Conservation (phyloP, 2,888 invertebrate genomes). For the Brachynemurus nebulosus region DNA sequence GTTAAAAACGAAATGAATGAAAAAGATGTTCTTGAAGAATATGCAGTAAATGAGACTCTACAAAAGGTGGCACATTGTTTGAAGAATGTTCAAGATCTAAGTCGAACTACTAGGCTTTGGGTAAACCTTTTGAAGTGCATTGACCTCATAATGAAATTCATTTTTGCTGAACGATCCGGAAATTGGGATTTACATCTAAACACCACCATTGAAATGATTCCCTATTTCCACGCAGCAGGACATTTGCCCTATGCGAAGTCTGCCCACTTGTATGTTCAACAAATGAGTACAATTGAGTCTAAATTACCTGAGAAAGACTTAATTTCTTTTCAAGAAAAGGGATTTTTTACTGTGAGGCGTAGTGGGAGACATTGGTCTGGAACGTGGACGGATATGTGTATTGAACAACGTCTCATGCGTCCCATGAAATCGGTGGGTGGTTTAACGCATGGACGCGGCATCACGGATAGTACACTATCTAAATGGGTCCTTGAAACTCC, state of each 20-base stretch:
- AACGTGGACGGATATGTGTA: conserved; percentile 22
- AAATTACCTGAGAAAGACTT: conserved; percentile 18
- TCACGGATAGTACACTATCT: not conserved
- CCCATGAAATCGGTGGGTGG: conserved; percentile 22
- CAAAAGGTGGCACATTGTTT: too few species aligned
- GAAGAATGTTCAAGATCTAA: too few species aligned
- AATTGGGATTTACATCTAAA: not conserved
- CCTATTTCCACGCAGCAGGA: conserved; percentile 15
- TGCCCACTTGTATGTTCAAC: conserved; percentile 27
- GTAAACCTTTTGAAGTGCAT: too few species aligned
- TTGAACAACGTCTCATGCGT: conserved; percentile 24
- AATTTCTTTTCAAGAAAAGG: conserved; percentile 17
- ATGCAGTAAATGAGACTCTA: too few species aligned
- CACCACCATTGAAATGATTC: not conserved
- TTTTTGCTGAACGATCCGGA: too few species aligned
- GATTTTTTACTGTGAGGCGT: conserved; percentile 5
- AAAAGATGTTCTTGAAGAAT: too few species aligned
- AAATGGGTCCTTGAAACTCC: not conserved
- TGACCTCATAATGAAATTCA: too few species aligned
- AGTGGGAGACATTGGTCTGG: conserved; percentile 19
- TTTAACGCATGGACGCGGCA: conserved; percentile 18
- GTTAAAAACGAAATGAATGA: too few species aligned
- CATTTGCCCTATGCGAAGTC: conserved; percentile 26
- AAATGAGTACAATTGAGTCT: conserved; percentile 22
- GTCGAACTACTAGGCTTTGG: too few species aligned